phyloP scores from a whole-genome alignment of 1,140 invertebrate genomes.

The Macrobrachium nipponense region DNA sequence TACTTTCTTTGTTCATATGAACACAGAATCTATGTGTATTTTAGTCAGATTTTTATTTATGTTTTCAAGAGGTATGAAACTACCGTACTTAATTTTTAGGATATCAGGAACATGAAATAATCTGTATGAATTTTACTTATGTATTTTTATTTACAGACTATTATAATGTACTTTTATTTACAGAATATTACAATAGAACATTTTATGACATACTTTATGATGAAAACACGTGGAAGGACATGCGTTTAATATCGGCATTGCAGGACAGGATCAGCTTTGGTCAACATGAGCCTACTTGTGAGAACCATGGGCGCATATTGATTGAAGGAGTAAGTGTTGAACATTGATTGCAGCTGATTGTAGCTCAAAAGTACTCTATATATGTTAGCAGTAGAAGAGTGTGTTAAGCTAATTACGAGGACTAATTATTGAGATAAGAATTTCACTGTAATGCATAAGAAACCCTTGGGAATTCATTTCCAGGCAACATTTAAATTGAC shows the following conservation, averaged over 20 bases:
- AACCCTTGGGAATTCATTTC: too few relatives aligned
- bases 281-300: slow-evolving; percentile 31
- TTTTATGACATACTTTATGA: slow-evolving; percentile 7
- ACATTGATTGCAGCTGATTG: neutral
- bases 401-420: neutral
- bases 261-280: slow-evolving; percentile 30
- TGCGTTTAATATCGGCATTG: neutral
- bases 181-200: neutral
- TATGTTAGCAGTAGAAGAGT: neutral
- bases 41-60: too few relatives aligned
- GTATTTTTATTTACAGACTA: neutral
- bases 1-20: too few relatives aligned
- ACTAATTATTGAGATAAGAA: neutral
- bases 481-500: too few relatives aligned
- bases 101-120: too few relatives aligned
- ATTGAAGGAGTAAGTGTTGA: slow-evolving; percentile 12
- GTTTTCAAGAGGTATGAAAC: too few relatives aligned
- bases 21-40: too few relatives aligned
- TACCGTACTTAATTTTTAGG: too few relatives aligned
- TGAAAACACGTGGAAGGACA: slow-evolving; percentile 2
- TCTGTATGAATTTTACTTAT: neutral
- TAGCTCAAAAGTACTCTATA: neutral
- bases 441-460: too few relatives aligned
- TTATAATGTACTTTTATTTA: neutral
- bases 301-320: slow-evolving; percentile 14